Percentiles rank a stretch among this genome's conserved stretches.
Conservation (phyloP, 2,113 vertebrate species). For the Menura novaehollandiae region DNA sequence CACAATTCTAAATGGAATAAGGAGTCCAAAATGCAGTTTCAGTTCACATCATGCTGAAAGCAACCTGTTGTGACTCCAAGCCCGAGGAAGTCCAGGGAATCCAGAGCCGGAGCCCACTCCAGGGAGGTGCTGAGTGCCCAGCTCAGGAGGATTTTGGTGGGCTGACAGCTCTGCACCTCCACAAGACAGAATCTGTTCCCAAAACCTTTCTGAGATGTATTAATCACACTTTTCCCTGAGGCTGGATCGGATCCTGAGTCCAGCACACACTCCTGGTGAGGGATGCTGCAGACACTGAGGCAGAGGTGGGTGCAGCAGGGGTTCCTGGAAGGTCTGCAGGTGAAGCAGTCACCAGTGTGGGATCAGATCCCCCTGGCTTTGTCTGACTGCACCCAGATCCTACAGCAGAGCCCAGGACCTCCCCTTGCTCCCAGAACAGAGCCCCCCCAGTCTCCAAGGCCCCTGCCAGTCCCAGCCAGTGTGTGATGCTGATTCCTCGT, state of each 20-base stretch:
- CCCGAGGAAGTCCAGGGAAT: background rate
- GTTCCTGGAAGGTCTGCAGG: background rate
- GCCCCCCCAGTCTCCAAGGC: background rate
- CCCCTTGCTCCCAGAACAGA: background rate
- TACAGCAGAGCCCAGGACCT: background rate
- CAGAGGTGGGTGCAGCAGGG: background rate
- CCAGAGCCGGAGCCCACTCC: background rate
- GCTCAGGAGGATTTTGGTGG: background rate
- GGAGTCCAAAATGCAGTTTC: background rate
- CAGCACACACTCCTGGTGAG: fast-evolving
- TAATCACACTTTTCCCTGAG: too few species aligned
- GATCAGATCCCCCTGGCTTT: background rate
- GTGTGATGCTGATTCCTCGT: fast-evolving
- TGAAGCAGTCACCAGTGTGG: background rate
- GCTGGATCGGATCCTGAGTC: background rate
- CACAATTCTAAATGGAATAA: background rate
- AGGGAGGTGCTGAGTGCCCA: too few species aligned
- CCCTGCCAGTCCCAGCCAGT: background rate
- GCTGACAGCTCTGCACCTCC: background rate
- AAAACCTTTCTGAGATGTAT: fast-evolving
- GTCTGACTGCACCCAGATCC: background rate
- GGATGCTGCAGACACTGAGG: fast-evolving
- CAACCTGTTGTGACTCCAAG: background rate
- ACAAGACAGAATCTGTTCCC: too few species aligned
- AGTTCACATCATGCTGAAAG: fast-evolving